Evolutionary conservation across 2,113 vertebrate genomes (phyloP), one percentile per base, ranked within the genome.

Genomic region (Erpornis zantholeuca): DNA sequence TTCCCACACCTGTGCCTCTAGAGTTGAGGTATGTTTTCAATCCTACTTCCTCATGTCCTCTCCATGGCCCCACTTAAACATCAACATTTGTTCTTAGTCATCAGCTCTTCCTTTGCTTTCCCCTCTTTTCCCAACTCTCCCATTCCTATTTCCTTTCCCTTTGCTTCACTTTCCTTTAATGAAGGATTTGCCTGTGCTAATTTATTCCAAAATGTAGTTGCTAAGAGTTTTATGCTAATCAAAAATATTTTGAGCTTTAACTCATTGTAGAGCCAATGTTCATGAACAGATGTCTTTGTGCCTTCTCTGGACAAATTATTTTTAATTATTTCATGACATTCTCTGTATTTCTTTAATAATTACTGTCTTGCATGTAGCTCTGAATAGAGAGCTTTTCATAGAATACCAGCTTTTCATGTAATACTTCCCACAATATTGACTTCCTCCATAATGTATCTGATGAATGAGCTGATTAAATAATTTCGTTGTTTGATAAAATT

Each of bases 21-120:
- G 21, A 21, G 4, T 10, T 0, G 1, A 40, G 28, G 2, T 14
- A 3, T 29, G 25, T 19, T n/a, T 59, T 66, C 17, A 38, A 5
- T 79, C 16, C 21, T 25, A 5, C 29, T 59, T 65, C 36, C 17
- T 65, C 33, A 3, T 31, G 11, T 52, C 14, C 14, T 35, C 28
- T 69, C 8, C 28, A 5, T 23, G 11, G 29, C 35, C 29, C 9
- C 12, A 20, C 25, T 42, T 54, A 36, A 69, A 69, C 18, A 4
- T 36, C 18, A 29, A 61, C 9, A 42, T 22, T 61, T 78, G 3
- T 36, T 59, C 33, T 75, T 68, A 31, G n/a, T 68, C 21, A 5
- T 4, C 2, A 15, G 75, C 7, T 15, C 4, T 15, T 90, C 16
- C 11, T 31, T 52, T 47, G 12, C 45, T 85, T 89, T 35, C 4